These are phyloP conservation scores for Gobiocypris rarus DNA, from an alignment of 2,113 vertebrate genomes.

Conservation along the genomic window DNA sequence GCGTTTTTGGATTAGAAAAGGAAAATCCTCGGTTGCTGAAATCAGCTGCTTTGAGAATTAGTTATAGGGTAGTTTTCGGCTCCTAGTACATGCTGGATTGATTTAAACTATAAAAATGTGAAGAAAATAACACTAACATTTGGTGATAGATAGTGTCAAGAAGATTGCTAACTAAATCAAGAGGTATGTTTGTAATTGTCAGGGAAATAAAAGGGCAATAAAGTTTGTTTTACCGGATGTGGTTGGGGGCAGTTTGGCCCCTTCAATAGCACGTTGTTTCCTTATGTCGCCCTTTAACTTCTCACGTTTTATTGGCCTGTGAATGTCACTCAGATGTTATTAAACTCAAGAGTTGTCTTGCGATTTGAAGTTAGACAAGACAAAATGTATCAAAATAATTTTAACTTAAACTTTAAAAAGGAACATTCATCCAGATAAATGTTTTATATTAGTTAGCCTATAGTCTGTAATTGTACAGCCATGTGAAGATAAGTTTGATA, in stretches of 20 bases:
- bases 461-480: no score
- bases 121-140: neutral
- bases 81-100: neutral
- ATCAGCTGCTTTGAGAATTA: conserved; percentile 16
- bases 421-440: neutral
- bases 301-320: conserved; percentile 51
- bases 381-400: neutral
- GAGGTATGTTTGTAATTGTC: conserved; percentile 37
- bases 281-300: conserved; percentile 39
- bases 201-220: conserved; percentile 58
- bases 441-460: neutral
- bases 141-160: neutral
- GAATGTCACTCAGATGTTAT: neutral
- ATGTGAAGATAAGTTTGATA: neutral
- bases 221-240: conserved; percentile 58
- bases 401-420: neutral
- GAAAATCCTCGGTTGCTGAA: conserved; percentile 52
- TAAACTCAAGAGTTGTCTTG: neutral
- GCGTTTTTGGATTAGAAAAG: conserved; percentile 56
- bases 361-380: neutral
- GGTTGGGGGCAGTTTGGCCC: conserved; percentile 51
- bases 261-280: conserved; percentile 30
- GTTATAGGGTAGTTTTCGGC: no score
- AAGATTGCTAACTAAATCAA: neutral
- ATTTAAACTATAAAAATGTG: neutral